Evolutionary conservation across 1,140 invertebrate species (phyloP).

Genomic region (Papilio polytes): DNA sequence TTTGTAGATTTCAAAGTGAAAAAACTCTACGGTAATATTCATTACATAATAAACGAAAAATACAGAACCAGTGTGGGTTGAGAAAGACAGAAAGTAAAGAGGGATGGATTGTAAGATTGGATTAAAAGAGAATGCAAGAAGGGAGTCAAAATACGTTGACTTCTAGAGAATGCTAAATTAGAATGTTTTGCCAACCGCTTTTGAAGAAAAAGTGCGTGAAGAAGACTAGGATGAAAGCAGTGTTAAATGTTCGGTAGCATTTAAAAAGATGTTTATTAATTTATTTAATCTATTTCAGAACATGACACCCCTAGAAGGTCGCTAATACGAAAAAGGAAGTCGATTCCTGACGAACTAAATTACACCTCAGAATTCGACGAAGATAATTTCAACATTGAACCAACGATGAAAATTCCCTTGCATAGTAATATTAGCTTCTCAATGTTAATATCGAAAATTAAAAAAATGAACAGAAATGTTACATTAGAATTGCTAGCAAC

Average conservation of each 20-base stretch:
- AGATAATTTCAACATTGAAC: constrained; percentile 9
- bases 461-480: constrained; percentile 21
- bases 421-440: constrained; percentile 18
- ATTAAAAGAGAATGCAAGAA: background rate
- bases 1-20: constrained; percentile 56
- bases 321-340: constrained; percentile 19
- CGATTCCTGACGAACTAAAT: background rate
- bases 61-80: background rate
- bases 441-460: constrained; percentile 23
- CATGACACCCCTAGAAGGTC: background rate
- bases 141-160: background rate
- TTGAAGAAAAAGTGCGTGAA: background rate
- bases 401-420: constrained; percentile 25
- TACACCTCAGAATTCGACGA: background rate
- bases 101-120: too few species aligned
- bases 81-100: background rate
- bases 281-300: constrained; percentile 10
- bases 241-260: background rate
- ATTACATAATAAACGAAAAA: background rate
- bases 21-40: constrained; percentile 42
- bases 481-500: constrained; percentile 25
- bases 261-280: background rate
- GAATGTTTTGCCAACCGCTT: background rate
- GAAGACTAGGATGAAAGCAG: background rate
- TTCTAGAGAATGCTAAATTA: background rate